Conservation (phyloP, 2,113 vertebrate species). For the Ariopsis seemanni region DNA sequence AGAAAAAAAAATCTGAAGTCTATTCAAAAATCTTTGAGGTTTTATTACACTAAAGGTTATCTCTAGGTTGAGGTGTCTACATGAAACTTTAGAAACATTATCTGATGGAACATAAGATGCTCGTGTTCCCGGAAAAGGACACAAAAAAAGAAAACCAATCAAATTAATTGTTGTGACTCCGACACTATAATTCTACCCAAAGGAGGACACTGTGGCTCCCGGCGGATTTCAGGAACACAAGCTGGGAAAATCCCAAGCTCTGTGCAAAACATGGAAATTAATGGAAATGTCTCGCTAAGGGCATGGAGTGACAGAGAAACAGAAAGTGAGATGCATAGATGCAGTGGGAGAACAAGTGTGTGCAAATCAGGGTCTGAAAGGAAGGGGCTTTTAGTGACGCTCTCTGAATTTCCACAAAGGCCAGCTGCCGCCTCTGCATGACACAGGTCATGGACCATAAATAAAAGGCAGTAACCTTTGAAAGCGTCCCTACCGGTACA, state of each 20-base stretch:
- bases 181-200: neutral
- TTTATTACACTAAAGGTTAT: neutral
- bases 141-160: no score
- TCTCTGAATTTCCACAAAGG: neutral
- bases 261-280: constrained; percentile 6
- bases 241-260: constrained; percentile 40
- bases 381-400: neutral
- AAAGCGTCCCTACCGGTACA: neutral
- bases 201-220: neutral
- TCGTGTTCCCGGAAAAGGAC: neutral
- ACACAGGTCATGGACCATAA: neutral
- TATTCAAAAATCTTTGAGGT: neutral
- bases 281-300: constrained; percentile 23
- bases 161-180: neutral
- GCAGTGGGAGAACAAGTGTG: neutral
- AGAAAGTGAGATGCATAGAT: neutral
- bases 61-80: neutral
- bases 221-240: neutral
- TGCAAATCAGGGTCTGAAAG: constrained; percentile 18
- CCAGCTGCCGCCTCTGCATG: neutral
- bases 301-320: constrained; percentile 1
- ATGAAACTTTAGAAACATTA: neutral
- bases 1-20: neutral
- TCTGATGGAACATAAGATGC: neutral
- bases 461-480: neutral